Evolutionary conservation across 2,797 vertebrate genomes (phyloP).

Genomic region (Okamejei kenojei): DNA sequence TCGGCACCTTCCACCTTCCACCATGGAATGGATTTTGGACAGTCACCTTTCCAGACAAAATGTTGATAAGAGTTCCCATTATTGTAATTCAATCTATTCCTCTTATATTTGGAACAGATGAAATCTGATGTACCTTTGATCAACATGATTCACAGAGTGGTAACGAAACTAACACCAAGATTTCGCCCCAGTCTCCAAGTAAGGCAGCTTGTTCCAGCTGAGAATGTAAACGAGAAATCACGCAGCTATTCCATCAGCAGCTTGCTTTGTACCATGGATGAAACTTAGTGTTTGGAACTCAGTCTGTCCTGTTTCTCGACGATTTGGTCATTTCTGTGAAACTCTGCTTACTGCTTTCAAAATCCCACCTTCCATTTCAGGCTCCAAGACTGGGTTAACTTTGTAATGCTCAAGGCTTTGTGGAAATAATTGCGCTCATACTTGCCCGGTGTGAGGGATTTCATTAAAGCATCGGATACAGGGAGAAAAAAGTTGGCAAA

Average conservation of each 20-base stretch:
- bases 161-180: conserved; percentile 72
- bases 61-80: not conserved
- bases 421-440: not conserved
- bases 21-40: not conserved
- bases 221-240: not conserved
- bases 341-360: not conserved
- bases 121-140: conserved; percentile 86
- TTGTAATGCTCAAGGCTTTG: conserved; percentile 4
- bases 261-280: conserved; percentile 24
- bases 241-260: conserved; percentile 29
- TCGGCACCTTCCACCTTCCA: too few relatives aligned
- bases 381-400: conserved; percentile 2
- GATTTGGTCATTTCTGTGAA: conserved; percentile 18
- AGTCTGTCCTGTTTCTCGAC: not conserved
- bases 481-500: not conserved
- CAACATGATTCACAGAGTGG: conserved; percentile 77
- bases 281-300: not conserved
- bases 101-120: conserved; percentile 83
- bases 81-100: conserved; percentile 48
- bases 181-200: conserved; percentile 76
- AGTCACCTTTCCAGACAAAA: not conserved
- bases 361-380: not conserved
- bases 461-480: conserved; percentile 3
- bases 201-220: conserved; percentile 61
- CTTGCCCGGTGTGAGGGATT: conserved; percentile 2